A percentile compares a stretch with the other conserved stretches of the same genome.
Evolutionary conservation across 2,888 invertebrate genomes (phyloP).

Genomic region (Thecocarcelia acutangulata): DNA sequence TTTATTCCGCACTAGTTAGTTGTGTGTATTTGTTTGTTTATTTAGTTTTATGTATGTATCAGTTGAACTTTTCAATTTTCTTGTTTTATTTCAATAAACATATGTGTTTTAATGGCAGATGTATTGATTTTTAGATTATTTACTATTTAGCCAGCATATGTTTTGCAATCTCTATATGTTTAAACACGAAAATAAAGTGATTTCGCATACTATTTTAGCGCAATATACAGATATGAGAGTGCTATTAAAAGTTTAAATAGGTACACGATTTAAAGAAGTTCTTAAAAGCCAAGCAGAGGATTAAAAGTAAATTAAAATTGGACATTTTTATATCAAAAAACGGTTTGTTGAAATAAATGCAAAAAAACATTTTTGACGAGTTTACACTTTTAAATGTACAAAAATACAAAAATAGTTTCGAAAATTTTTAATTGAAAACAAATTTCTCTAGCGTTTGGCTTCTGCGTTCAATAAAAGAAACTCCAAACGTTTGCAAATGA

Average conservation of each 20-base stretch:
- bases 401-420: no score
- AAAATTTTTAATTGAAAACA: no score
- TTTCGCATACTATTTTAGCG: neutral
- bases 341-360: no score
- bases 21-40: conserved; percentile 4
- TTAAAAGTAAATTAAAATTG: no score
- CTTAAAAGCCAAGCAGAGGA: conserved; percentile 20
- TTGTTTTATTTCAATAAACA: neutral
- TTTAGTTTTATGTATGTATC: neutral
- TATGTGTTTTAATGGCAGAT: neutral
- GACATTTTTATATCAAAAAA: no score
- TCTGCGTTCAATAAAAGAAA: no score
- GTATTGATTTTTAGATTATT: conserved; percentile 59
- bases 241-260: neutral
- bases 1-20: neutral
- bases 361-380: no score
- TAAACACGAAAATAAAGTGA: neutral
- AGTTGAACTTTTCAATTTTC: neutral
- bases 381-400: no score
- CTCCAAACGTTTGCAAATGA: no score
- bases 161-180: neutral
- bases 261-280: conserved; percentile 19
- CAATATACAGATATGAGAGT: neutral
- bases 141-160: conserved; percentile 41
- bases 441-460: no score